A percentile compares a stretch with the other conserved stretches of the same genome.
phyloP scores from a whole-genome alignment of 2,888 invertebrate genomes.

The Odontocerum albicorne region DNA sequence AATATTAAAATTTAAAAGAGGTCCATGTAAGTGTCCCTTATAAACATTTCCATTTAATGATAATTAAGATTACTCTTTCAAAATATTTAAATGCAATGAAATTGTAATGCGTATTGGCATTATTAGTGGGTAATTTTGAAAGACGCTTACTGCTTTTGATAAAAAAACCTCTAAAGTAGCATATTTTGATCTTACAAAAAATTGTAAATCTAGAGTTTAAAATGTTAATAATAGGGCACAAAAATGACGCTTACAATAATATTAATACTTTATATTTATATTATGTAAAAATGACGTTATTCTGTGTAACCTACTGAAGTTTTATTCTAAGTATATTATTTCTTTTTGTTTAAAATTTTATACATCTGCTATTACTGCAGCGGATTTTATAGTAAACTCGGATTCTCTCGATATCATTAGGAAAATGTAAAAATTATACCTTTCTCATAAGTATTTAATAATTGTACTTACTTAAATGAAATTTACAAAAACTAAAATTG shows the following conservation, averaged over 20 bases:
- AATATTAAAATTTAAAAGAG: slow-evolving; percentile 21
- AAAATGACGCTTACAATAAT: slow-evolving; percentile 44
- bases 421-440: no score
- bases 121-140: slow-evolving; percentile 12
- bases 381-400: no score
- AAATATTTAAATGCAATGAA: slow-evolving; percentile 15
- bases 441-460: no score
- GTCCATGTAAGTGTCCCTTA: slow-evolving; percentile 35
- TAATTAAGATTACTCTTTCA: slow-evolving; percentile 10
- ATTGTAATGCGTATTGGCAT: slow-evolving; percentile 24
- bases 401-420: no score
- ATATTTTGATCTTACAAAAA: slow-evolving; percentile 14
- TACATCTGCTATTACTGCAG: no score
- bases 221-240: slow-evolving; percentile 42
- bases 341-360: neutral
- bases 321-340: neutral
- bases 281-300: neutral
- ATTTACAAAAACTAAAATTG: no score
- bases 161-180: slow-evolving; percentile 24
- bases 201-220: slow-evolving; percentile 32
- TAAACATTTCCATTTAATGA: slow-evolving; percentile 26
- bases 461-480: no score
- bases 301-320: neutral
- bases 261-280: slow-evolving; percentile 16
- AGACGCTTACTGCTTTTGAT: slow-evolving; percentile 33